Base-by-base conservation (phyloP, 1,140 invertebrate species). In the Sminthurinus signatus region DNA sequence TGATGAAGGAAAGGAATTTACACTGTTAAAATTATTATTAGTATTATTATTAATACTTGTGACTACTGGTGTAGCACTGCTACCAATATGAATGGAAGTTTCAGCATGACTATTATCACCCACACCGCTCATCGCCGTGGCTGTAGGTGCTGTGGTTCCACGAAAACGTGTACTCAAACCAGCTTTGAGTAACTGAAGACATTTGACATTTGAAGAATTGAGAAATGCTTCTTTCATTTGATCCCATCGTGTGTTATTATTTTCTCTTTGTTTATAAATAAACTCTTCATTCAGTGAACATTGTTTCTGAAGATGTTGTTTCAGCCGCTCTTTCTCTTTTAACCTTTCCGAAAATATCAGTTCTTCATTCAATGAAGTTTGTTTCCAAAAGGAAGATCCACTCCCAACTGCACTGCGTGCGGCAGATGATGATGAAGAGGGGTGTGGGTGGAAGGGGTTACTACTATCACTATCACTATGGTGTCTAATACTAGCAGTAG, bases 311-410 rank as follows among this genome's bases (percentile, higher is more conserved):
- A 93, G 91, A 73, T 91, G 89, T 68, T 86, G 85, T 52, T 86
- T 81, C n/a, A 93, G 82, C 29, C 82, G 80, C 74, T 92, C 88
- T 72, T 91, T 91, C 76, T 93, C 90, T 64, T 85, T 77, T 69
- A 91, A 75, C 64, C 91, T 79, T 72, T 92, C 89, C 1, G 87
- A 89, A 59, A 71, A 75, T 85, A 93, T 91, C 4, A 92, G 78
- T 74, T 93, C 89, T 75, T 93, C 91, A 74, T 93, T 93, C 64
- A 93, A 81, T 1, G 89, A 93, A 62, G 85, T 87, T 73, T 93
- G 91, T 73, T 93, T 93, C 59, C 88, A 82, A 17, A 91, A 64
- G 3, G 63, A 36, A 8, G 68, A 61, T 1, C 60, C 60, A 0
- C 46, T 17, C 2, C 19, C 15, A 32, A 10, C 1, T 15, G 29